Evolutionary conservation across 1,140 invertebrate genomes (phyloP), one percentile per base, ranked within the genome.

Genomic region (Trichogramma pretiosum): DNA sequence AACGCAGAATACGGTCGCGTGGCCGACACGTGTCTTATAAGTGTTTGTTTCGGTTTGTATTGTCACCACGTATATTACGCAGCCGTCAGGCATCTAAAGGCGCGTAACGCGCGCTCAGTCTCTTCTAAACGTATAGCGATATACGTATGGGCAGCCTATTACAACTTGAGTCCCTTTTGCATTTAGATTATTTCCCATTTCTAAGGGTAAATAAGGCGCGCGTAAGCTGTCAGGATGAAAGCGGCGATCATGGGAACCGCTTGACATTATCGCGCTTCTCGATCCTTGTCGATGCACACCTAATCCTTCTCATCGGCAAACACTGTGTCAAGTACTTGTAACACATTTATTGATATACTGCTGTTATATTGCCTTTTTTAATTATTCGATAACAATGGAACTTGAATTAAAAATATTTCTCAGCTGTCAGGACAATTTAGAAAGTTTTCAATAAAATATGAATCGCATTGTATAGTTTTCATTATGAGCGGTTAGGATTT

Each of bases 1-100:
- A n/a, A n/a, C n/a, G n/a, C n/a, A n/a, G n/a, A n/a, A n/a, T n/a
- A n/a, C 46, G 47, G 62, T 30, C 68, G 68, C 69, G 69, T 69
- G 69, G 48, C 60, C 33, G 55, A 54, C 69, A 65, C 69, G 69
- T 70, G 69, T 53, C 61, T n/a, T 46, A 43, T 65, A 64, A 72
- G 69, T 72, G 69, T 72, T 72, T 72, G 68, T 72, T 72, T 72
- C 69, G 69, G 69, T 72, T 72, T 69, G 67, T 64, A 70, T 71
- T 71, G 68, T 71, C 68, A 68, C 68, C 68, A 67, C 65, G 63
- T 58, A 62, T 66, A 69, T 64, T 56, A 62, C 56, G n/a, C n/a
- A n/a, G 55, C 53, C 48, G 46, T 36, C 22, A 49, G 51, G 52
- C 50, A 23, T 44, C 50, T 33, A 37, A 41, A 53, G 47, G 48